phyloP scores from a whole-genome alignment of 53 echinoderm and acorn worm species.

The Patiria pectinifera region DNA sequence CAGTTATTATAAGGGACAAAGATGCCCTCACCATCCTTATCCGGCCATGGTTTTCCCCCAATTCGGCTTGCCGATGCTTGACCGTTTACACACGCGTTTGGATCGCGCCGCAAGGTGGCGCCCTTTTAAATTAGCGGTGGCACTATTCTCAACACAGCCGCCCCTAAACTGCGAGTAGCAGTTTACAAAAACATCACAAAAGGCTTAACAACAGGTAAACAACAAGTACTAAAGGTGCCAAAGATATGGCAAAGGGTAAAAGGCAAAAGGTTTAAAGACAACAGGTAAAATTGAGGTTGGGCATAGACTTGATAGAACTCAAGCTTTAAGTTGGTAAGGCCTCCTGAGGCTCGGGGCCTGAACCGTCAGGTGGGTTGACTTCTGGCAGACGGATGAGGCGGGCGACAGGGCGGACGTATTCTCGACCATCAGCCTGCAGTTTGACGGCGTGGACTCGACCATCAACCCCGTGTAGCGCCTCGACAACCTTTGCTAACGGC shows the following conservation, averaged over 20 bases:
- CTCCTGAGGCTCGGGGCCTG: not conserved
- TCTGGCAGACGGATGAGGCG: constrained; percentile 20
- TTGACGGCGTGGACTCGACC: not conserved
- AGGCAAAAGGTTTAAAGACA: too few relatives aligned
- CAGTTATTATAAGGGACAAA: too few relatives aligned
- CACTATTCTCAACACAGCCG: not conserved
- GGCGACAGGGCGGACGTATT: constrained; percentile 16
- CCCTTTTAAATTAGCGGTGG: not conserved
- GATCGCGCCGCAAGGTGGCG: not conserved
- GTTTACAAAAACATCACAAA: constrained; percentile 3
- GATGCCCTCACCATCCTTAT: too few relatives aligned
- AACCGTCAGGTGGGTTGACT: not conserved
- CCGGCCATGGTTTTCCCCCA: not conserved
- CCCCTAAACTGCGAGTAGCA: constrained; percentile 4
- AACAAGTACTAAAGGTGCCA: not conserved
- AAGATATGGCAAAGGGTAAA: not conserved
- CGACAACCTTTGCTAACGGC: constrained; percentile 7
- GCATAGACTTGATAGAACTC: not conserved
- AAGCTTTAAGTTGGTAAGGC: not conserved
- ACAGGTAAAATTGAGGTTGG: not conserved
- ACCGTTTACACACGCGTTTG: not conserved
- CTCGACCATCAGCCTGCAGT: constrained; percentile 7
- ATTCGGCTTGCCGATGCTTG: not conserved
- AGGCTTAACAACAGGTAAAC: not conserved
- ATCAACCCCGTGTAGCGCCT: not conserved